Evolutionary conservation across 2,888 invertebrate species (phyloP).

Genomic region (Pristionchus mayeri): DNA sequence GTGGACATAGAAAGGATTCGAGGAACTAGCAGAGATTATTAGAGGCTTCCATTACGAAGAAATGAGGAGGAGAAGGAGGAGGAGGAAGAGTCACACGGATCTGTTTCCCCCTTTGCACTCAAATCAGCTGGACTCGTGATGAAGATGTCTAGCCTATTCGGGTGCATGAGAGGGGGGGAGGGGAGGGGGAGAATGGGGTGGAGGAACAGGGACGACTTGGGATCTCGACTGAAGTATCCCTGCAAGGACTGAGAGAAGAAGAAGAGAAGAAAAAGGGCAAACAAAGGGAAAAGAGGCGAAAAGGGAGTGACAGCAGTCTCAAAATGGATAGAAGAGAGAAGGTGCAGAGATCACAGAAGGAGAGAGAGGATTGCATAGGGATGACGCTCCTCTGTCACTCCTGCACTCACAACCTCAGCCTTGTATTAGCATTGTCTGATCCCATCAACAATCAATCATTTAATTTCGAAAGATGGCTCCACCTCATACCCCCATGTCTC

Average conservation of each 20-base stretch:
- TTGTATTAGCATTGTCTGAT: too few relatives aligned
- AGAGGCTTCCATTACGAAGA: neutral
- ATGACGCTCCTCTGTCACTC: neutral
- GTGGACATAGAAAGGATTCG: neutral
- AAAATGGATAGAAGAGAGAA: slow-evolving; percentile 5
- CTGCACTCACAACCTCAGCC: neutral
- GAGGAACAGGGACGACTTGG: neutral
- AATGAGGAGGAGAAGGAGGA: neutral
- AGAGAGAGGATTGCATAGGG: neutral
- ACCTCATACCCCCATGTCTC: too few relatives aligned
- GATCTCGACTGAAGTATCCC: neutral
- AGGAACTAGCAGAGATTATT: neutral
- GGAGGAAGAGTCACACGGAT: neutral
- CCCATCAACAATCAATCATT: too few relatives aligned
- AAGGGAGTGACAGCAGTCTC: slow-evolving; percentile 14
- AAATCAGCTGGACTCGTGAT: neutral
- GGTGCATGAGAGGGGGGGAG: neutral
- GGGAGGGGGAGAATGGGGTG: neutral
- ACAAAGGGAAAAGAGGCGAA: slow-evolving; percentile 9
- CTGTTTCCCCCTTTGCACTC: neutral
- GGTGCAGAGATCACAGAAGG: neutral
- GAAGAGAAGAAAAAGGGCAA: slow-evolving; percentile 14
- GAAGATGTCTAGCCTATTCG: neutral
- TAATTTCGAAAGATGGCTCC: too few relatives aligned
- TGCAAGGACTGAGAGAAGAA: slow-evolving; percentile 14